Conservation (phyloP, 2,113 vertebrate genomes). For the Datnioides undecimradiatus region DNA sequence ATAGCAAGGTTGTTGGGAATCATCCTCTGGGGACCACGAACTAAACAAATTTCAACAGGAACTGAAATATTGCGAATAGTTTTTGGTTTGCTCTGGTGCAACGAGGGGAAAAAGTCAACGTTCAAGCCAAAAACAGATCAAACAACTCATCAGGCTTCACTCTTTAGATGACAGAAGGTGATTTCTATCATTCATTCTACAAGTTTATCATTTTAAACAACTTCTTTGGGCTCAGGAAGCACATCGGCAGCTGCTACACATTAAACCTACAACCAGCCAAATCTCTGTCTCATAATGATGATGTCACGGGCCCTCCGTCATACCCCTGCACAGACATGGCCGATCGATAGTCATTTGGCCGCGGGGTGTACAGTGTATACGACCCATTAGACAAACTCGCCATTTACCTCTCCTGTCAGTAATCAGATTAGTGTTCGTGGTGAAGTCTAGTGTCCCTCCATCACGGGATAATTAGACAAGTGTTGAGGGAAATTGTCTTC, state of each 20-base stretch:
- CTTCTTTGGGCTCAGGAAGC: too few species aligned
- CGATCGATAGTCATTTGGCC: slow-evolving; percentile 38
- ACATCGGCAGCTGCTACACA: not conserved
- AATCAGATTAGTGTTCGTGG: slow-evolving; percentile 22
- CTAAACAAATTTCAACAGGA: not conserved
- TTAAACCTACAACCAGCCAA: not conserved
- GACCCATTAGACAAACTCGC: not conserved
- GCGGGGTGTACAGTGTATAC: not conserved
- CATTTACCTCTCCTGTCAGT: not conserved
- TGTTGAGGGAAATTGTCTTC: not conserved
- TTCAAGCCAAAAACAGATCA: too few species aligned
- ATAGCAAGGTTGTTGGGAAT: not conserved
- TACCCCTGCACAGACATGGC: not conserved
- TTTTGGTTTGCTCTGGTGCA: too few species aligned
- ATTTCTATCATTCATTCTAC: too few species aligned
- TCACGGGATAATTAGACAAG: slow-evolving; percentile 2
- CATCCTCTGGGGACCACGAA: not conserved
- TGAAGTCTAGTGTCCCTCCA: not conserved
- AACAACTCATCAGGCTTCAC: too few species aligned
- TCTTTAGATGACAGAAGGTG: too few species aligned
- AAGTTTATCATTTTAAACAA: too few species aligned
- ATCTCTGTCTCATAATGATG: slow-evolving; percentile 10
- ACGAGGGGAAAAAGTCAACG: too few species aligned
- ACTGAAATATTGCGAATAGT: not conserved
- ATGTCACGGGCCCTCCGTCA: not conserved